These are phyloP conservation scores for Oncopodura yosiiana DNA, from an alignment of 1,140 invertebrate genomes.

Conservation along the genomic window DNA sequence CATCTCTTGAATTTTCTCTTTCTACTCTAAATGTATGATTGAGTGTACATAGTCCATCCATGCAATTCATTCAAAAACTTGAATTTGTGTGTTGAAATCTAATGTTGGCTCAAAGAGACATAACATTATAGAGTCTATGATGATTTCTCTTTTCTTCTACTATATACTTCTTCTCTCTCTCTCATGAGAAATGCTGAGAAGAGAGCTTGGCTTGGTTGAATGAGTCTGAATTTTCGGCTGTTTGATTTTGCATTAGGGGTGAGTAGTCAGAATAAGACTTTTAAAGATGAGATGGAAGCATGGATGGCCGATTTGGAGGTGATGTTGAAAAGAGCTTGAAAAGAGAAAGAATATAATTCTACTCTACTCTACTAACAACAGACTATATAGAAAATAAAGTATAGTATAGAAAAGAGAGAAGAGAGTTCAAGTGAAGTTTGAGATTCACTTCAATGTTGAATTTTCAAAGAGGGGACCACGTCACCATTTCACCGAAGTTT, in stretches of 20 bases:
- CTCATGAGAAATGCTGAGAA: neutral
- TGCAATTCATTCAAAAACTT: slow-evolving; percentile 3
- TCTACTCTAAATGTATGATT: too few species aligned
- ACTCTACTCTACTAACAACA: too few species aligned
- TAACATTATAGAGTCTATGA: slow-evolving; percentile 6
- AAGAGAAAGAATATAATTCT: too few species aligned
- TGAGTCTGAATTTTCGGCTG: slow-evolving; percentile 32
- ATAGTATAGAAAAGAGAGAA: slow-evolving; percentile 6
- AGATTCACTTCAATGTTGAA: slow-evolving; percentile 24
- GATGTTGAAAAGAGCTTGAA: too few species aligned
- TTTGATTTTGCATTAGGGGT: slow-evolving; percentile 33
- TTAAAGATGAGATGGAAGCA: too few species aligned
- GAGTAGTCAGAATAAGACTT: too few species aligned
- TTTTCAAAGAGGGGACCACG: slow-evolving; percentile 22
- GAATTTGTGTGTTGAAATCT: neutral
- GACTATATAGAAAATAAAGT: too few species aligned
- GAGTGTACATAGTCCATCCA: slow-evolving; percentile 4
- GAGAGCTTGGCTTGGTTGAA: slow-evolving; percentile 17
- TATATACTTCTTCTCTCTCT: slow-evolving; percentile 3
- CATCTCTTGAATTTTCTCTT: neutral
- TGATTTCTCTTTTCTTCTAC: neutral
- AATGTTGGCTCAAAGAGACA: neutral
- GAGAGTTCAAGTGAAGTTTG: slow-evolving; percentile 15
- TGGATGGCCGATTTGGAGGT: too few species aligned
- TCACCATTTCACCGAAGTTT: neutral